Percentiles rank a stretch among this genome's conserved stretches.
Evolutionary conservation across 2,888 invertebrate genomes (phyloP).

Genomic region (Anarsia innoxiella): DNA sequence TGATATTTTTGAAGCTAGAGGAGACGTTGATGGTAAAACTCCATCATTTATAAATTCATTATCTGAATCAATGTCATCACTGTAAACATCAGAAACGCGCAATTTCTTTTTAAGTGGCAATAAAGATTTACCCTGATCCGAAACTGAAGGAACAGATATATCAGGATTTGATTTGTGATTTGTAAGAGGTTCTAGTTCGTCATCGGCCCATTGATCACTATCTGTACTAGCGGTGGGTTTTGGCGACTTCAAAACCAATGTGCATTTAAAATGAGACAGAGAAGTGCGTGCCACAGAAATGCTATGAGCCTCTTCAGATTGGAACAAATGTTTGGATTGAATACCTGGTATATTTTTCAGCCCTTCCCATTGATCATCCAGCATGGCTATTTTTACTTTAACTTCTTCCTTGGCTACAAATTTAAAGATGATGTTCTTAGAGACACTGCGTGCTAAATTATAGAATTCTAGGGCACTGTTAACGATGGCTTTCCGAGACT

Average conservation of each 20-base stretch:
- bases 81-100: constrained; percentile 11
- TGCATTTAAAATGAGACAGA: neutral
- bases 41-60: too few relatives aligned
- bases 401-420: constrained; percentile 18
- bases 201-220: constrained; percentile 3
- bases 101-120: constrained; percentile 10
- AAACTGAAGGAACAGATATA: neutral
- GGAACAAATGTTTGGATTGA: constrained; percentile 16
- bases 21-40: neutral
- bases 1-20: neutral
- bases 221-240: neutral
- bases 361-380: constrained; percentile 18
- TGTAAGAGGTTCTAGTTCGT: neutral
- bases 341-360: constrained; percentile 19
- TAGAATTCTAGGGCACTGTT: constrained; percentile 18
- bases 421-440: constrained; percentile 15
- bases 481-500: constrained; percentile 17
- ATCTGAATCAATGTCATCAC: neutral
- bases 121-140: neutral
- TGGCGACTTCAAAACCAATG: neutral
- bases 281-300: neutral
- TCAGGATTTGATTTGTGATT: neutral
- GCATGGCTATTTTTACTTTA: constrained; percentile 18
- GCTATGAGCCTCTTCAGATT: constrained; percentile 13
- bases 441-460: constrained; percentile 11